Evolutionary conservation across 2,797 vertebrate species (phyloP).

Genomic region (Rhinophrynus dorsalis): DNA sequence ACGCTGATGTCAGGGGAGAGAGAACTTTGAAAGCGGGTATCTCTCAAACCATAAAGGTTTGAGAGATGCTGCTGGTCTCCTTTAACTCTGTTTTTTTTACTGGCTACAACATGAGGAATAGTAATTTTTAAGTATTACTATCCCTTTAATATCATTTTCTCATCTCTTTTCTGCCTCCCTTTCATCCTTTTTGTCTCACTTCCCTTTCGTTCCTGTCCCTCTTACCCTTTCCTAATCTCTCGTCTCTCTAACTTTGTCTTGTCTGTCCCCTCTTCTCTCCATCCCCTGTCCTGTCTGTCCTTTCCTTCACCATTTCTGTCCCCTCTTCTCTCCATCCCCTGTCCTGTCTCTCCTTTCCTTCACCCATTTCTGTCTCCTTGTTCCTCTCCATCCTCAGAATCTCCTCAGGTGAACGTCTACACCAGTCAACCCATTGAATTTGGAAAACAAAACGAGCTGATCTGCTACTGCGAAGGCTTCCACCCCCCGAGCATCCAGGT

Average conservation of each 20-base stretch:
- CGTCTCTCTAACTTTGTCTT: too few relatives aligned
- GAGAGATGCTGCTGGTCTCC: too few relatives aligned
- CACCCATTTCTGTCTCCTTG: not conserved
- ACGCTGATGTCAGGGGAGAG: too few relatives aligned
- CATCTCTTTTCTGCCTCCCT: not conserved
- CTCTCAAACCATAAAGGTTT: too few relatives aligned
- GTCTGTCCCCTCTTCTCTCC: too few relatives aligned
- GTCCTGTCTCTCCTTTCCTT: not conserved
- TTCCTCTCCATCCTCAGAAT: slow-evolving; percentile 39
- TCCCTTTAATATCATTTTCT: too few relatives aligned
- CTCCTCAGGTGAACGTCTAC: slow-evolving; percentile 67
- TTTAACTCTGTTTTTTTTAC: too few relatives aligned
- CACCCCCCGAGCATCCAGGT: slow-evolving; percentile 72
- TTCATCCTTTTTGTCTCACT: too few relatives aligned
- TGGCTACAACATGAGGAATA: too few relatives aligned
- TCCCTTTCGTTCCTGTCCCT: not conserved
- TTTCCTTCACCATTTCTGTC: not conserved
- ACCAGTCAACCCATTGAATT: slow-evolving; percentile 51
- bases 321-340: not conserved
- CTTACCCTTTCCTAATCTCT: not conserved
- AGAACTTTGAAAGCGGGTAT: too few relatives aligned
- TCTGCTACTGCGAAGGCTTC: slow-evolving; percentile 71
- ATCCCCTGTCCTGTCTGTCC: not conserved
- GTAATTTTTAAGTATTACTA: too few relatives aligned
- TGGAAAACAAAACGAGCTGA: slow-evolving; percentile 54